Evolutionary conservation across 2,797 vertebrate genomes (phyloP), one percentile per base, ranked within the genome.

Genomic region (Clarias pachynema): DNA sequence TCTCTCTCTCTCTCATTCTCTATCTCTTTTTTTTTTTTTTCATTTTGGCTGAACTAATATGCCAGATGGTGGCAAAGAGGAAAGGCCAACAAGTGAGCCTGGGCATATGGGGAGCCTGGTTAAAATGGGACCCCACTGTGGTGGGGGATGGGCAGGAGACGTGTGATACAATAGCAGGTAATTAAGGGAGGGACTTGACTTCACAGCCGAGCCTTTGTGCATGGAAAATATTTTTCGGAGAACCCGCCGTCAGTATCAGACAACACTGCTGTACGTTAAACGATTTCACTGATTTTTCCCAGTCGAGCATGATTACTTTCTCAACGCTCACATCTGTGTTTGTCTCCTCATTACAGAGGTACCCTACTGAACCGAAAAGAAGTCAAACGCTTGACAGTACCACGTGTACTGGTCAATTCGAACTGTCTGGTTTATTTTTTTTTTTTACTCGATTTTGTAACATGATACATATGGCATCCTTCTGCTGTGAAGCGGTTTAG

Each of bases 71-170:
- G 93, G 94, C 91, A 93, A 93, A 96, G 95, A 95, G 95, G 95
- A 97, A 95, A 96, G 97, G 96, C 95, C 96, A 97, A 96, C 96
- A 97, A 97, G 96, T 95, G 96, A 97, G 95, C 96, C 95, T 94
- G 95, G 97, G 97, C 97, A 99, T 99, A 99, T 98, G 97, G 97
- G 95, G 95, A 97, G 97, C 97, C 97, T 98, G 97, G 97, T 98
- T 98, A 99, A 99, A 97, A 97, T 96, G 91, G 88, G 91, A 93
- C 97, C 97, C 97, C 96, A 96, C 97, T 95, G 95, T 91, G 96
- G 94, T 90, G 94, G 93, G 91, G 93, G 93, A 93, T 92, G 91
- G 86, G 92, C 90, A 86, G 92, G 90, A 89, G 89, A 87, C 53
- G 91, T 89, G 91, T 92, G 91, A 92, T 94, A 95, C 94, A 95